phyloP scores from a whole-genome alignment of 2,888 invertebrate genomes.

The Neoscelio sp. region DNA sequence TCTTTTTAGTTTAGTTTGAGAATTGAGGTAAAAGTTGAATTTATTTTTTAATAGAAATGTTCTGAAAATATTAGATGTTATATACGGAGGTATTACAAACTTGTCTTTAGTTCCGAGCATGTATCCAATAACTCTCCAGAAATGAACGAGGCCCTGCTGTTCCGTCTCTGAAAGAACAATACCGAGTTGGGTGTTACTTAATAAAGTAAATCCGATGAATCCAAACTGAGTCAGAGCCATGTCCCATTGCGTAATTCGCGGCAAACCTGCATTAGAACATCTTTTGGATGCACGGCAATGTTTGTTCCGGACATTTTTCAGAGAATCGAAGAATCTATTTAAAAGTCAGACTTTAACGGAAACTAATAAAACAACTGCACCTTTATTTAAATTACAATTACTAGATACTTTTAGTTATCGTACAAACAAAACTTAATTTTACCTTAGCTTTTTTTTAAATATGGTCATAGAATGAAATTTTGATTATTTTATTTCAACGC shows the following conservation, averaged over 20 bases:
- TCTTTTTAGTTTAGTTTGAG: no score
- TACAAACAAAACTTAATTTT: no score
- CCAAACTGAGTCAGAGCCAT: slow-evolving; percentile 94
- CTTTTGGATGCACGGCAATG: slow-evolving; percentile 87
- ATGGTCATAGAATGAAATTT: no score
- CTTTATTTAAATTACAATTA: no score
- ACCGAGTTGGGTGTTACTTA: slow-evolving; percentile 87
- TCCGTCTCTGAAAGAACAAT: slow-evolving; percentile 86
- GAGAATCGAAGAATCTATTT: slow-evolving; percentile 88
- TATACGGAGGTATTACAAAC: slow-evolving; percentile 82
- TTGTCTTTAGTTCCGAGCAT: slow-evolving; percentile 93
- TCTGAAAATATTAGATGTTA: no score
- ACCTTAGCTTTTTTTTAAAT: neutral
- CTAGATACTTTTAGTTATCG: no score
- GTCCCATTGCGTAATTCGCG: slow-evolving; percentile 91
- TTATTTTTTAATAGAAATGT: no score
- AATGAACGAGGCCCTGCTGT: slow-evolving; percentile 90
- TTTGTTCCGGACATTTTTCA: slow-evolving; percentile 87
- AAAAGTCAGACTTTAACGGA: slow-evolving; percentile 45
- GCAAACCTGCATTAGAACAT: slow-evolving; percentile 83
- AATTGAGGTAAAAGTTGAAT: no score
- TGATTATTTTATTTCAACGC: slow-evolving; percentile 3
- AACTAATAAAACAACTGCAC: slow-evolving; percentile 17
- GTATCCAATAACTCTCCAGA: slow-evolving; percentile 93
- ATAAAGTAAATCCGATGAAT: slow-evolving; percentile 90